Evolutionary conservation across 1,140 invertebrate genomes (phyloP), one percentile per base, ranked within the genome.

Genomic region (Drosophila kurseongensis): DNA sequence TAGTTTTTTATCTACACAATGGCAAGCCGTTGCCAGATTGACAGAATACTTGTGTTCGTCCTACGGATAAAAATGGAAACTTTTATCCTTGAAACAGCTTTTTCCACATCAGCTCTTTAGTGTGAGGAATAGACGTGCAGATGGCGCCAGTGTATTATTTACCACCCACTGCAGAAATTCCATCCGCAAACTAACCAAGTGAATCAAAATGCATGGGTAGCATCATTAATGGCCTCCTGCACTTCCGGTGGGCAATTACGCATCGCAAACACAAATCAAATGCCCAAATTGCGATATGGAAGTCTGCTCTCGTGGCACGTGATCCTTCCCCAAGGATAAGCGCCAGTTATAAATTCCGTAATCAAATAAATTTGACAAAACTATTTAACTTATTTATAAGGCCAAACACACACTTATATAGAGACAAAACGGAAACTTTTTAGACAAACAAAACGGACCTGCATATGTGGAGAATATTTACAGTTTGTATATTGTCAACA

Each of bases 211-310:
- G 54, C 57, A 76, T 50, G 55, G 68, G 40, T 35, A 52, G 74
- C 83, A 88, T 82, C 71, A 78, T 86, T 86, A 86, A 86, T 86
- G 75, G 40, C 56, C 67, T 52, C 61, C 38, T 81, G 83, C 72
- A 86, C 75, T 88, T 86, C 83, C 83, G 83, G 60, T 86, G 56
- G 29, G 79, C 83, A 86, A 88, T 86, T 86, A 88, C 71, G 79
- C 63, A 88, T 88, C 58, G 79, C 83, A 88, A 88, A 86, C 83
- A 82, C 60, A 83, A 83, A 84, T 75, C 62, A 67, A 75, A 79
- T 82, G 66, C 41, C 48, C n/a, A 57, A 77, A 67, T 73, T 83
- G 61, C 58, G 75, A 75, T 78, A 75, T 76, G 57, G 60, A 68
- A 71, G 77, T 82, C 83, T 75, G 84, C 55, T 68, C n/a, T 32